Conservation (phyloP, 2,797 vertebrate genomes). For the Sandelia bainsii region DNA sequence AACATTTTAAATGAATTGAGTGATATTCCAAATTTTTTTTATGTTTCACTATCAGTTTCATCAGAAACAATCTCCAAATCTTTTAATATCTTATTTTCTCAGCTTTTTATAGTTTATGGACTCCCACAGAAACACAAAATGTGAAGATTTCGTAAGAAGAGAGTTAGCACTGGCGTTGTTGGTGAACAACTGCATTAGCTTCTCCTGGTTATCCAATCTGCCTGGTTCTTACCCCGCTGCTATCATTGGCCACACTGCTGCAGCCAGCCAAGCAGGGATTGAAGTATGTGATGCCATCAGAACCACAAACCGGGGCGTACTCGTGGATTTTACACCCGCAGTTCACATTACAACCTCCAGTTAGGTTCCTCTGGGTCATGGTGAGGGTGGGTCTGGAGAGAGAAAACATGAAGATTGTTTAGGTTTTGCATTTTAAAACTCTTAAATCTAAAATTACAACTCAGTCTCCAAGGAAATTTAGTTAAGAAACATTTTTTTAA, state of each 20-base stretch:
- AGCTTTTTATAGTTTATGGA: background rate
- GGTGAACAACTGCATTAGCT: background rate
- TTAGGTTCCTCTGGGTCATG: slow-evolving; percentile 96
- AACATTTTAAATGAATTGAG: background rate
- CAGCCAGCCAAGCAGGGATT: slow-evolving; percentile 97
- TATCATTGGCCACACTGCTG: slow-evolving; percentile 91
- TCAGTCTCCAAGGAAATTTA: too few relatives aligned
- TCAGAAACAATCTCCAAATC: too few relatives aligned
- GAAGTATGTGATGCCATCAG: slow-evolving; percentile 97
- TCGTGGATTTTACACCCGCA: slow-evolving; percentile 96
- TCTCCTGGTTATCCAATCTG: background rate
- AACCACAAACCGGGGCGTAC: slow-evolving; percentile 96
- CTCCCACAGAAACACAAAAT: background rate
- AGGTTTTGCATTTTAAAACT: background rate
- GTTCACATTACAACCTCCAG: slow-evolving; percentile 96
- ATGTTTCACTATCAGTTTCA: too few relatives aligned
- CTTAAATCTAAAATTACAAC: background rate
- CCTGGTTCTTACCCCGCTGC: slow-evolving; percentile 82
- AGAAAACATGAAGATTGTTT: background rate
- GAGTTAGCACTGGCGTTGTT: background rate
- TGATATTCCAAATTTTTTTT: background rate
- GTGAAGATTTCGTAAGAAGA: background rate
- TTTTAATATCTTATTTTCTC: too few relatives aligned
- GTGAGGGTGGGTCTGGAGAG: slow-evolving; percentile 90
- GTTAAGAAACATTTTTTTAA: too few relatives aligned